Percentiles rank a stretch among this genome's conserved stretches.
phyloP scores from a whole-genome alignment of 2,797 vertebrate species.

The Nasua narica region DNA sequence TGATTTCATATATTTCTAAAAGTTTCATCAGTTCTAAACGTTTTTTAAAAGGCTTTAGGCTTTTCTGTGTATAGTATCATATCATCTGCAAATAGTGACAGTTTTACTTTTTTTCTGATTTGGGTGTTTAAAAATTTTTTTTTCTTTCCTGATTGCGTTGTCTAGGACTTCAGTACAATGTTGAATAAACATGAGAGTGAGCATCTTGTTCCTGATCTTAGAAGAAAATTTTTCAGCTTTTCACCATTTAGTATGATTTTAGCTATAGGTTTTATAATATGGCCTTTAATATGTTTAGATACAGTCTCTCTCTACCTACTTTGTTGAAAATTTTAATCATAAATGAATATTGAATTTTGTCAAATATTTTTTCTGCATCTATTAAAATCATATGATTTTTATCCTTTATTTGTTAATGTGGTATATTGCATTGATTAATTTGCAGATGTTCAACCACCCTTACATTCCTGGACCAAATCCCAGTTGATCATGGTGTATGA shows the following conservation, averaged over 20 bases:
- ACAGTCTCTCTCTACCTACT: background rate
- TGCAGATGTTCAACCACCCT: background rate
- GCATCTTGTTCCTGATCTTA: background rate
- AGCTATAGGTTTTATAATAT: background rate
- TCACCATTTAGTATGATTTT: background rate
- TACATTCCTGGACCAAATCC: background rate
- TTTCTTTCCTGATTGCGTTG: background rate
- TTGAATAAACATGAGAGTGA: background rate
- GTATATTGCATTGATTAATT: background rate
- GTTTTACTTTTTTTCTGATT: background rate
- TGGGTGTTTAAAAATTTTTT: background rate
- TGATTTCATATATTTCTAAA: background rate
- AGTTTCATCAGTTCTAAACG: background rate
- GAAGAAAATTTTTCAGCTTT: background rate
- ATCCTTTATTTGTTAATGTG: background rate
- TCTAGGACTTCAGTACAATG: background rate
- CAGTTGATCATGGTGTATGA: background rate
- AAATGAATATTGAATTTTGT: background rate
- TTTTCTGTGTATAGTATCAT: background rate
- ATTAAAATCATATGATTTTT: background rate
- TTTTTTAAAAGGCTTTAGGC: background rate
- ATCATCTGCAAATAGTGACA: background rate
- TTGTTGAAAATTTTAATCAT: background rate
- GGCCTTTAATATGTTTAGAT: background rate
- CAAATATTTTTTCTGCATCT: background rate